Conservation (phyloP, 2,113 vertebrate species). For the Prolemur simus region DNA sequence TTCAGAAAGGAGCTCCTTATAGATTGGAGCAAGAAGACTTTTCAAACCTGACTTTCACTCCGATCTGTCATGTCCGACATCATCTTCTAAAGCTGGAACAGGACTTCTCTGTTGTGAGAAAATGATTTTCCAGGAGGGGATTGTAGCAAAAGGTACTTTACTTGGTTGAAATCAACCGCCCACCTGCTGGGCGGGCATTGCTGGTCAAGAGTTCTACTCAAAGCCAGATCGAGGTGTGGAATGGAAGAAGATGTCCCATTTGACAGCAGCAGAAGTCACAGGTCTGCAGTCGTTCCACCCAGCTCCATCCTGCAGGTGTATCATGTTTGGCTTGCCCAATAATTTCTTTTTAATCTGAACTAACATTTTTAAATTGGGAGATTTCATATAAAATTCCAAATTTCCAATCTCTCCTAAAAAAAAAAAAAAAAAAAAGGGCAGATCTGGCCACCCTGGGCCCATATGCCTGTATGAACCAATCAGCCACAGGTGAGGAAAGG, state of each 20-base stretch:
- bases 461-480: rapidly evolving
- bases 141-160: not conserved
- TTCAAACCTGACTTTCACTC: not conserved
- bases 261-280: not conserved
- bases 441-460: not conserved
- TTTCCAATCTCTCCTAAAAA: not conserved
- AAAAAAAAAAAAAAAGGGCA: not conserved
- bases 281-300: not conserved
- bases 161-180: not conserved
- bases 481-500: not conserved
- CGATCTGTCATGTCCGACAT: rapidly evolving
- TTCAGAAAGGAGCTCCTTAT: not conserved
- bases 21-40: not conserved
- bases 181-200: rapidly evolving
- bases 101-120: not conserved
- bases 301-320: not conserved
- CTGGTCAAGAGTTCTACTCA: rapidly evolving
- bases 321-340: not conserved
- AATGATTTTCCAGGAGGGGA: not conserved
- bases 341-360: not conserved
- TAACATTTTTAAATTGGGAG: not conserved
- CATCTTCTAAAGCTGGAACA: not conserved
- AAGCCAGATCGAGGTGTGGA: not conserved
- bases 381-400: not conserved
- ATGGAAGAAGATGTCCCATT: rapidly evolving